Evolutionary conservation across 2,113 vertebrate species (phyloP), one percentile per base, ranked within the genome.

Genomic region (Forbesichthys papilliferus): DNA sequence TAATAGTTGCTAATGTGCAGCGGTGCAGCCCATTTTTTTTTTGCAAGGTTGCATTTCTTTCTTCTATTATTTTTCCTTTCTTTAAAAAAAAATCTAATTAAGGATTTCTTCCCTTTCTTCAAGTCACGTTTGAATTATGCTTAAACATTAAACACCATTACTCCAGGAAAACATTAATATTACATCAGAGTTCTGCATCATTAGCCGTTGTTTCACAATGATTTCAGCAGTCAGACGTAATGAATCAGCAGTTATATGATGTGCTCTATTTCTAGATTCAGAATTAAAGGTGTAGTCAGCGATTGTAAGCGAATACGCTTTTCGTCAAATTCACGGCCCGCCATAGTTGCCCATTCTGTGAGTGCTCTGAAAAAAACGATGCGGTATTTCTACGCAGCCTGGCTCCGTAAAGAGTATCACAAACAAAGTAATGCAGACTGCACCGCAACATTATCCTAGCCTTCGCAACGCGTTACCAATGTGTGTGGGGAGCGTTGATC

Each of bases 221-320:
- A 71, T 71, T 55, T 63, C 42, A 14, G 16, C n/a, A 18, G 60
- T 71, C 64, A 34, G 63, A 69, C 57, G 51, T 82, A 67, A 88
- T 86, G 77, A 84, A 77, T 88, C 83, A 85, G 80, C 83, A 79
- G 64, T 62, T 80, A 61, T 53, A 55, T 69, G 64, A 64, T 42
- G 73, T 42, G 61, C 64, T 20, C n/a, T 36, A 62, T 69, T 71
- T 56, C 16, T 1, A 7, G 63, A 75, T 76, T 27, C 20, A 27
- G 20, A 27, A 27, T 27, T 27, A 27, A 27, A 27, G 20, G 20
- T 27, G 20, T 27, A 27, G 20, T 27, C 20, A 27, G 20, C 20
- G 20, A 27, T 27, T 27, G 20, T 27, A 27, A 27, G 20, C 20
- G 1, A 27, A 27, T 27, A 27, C 20, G 2, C 20, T 27, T 27